Conservation (phyloP, 2,113 vertebrate genomes). For the Syngnathoides biaculeatus region DNA sequence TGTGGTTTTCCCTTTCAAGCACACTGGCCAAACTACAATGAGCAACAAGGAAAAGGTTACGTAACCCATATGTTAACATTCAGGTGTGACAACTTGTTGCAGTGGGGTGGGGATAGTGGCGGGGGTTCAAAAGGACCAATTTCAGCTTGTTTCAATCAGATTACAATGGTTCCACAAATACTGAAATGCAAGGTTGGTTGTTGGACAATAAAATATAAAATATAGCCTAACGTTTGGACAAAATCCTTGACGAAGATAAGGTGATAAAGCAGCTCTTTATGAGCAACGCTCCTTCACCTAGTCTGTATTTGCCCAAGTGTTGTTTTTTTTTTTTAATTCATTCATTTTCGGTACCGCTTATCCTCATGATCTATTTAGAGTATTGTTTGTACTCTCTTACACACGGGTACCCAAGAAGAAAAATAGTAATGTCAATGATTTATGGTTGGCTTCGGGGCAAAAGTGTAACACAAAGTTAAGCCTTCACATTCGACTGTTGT, state of each 20-base stretch:
- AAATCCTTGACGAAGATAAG: not conserved
- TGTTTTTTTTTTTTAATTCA: too few relatives aligned
- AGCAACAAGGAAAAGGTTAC: too few relatives aligned
- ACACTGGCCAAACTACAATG: too few relatives aligned
- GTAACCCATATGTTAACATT: too few relatives aligned
- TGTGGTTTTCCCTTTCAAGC: too few relatives aligned
- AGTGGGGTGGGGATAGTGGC: too few relatives aligned
- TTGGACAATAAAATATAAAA: not conserved
- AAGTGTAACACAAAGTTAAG: not conserved
- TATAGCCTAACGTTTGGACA: not conserved
- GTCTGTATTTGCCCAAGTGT: not conserved
- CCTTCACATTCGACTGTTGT: not conserved
- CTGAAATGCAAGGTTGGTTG: not conserved
- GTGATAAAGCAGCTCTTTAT: not conserved
- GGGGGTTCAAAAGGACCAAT: too few relatives aligned
- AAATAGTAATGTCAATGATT: not conserved
- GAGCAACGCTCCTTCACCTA: not conserved
- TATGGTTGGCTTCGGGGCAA: not conserved
- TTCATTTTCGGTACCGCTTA: too few relatives aligned
- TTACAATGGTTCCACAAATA: not conserved
- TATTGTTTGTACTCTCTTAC: too few relatives aligned
- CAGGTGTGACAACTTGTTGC: too few relatives aligned
- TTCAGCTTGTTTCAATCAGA: not conserved
- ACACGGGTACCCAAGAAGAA: not conserved
- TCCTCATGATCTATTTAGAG: too few relatives aligned